Evolutionary conservation across 2,113 vertebrate species (phyloP).

Genomic region (Gasterosteus aculeatus): DNA sequence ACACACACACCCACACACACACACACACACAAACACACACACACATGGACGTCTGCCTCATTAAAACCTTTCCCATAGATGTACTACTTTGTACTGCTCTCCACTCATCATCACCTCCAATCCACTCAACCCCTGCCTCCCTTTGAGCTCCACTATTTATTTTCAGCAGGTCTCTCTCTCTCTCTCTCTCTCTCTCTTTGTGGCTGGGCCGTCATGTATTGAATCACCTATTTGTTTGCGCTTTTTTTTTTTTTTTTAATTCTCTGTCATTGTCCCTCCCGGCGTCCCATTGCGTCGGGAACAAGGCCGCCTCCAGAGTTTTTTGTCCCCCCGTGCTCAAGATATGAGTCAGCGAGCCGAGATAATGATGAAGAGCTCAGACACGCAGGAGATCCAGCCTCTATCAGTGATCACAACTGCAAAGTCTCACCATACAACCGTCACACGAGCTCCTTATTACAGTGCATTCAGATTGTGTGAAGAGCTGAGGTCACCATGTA

Average conservation of each 20-base stretch:
- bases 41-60: conserved; percentile 86
- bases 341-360: conserved; percentile 84
- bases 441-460: conserved; percentile 34
- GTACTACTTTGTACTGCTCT: conserved; percentile 91
- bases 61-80: conserved; percentile 97
- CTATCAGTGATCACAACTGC: conserved; percentile 38
- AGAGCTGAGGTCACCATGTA: conserved; percentile 27
- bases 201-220: conserved; percentile 91
- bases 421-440: conserved; percentile 23
- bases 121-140: conserved; percentile 55
- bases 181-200: conserved; percentile 74
- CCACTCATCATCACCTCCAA: conserved; percentile 92
- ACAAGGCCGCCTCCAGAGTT: conserved; percentile 84
- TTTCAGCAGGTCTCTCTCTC: conserved; percentile 87
- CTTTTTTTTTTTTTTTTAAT: conserved; percentile 82
- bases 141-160: conserved; percentile 85
- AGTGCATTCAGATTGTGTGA: conserved; percentile 23
- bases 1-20: conserved; percentile 58
- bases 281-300: conserved; percentile 85
- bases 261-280: conserved; percentile 86
- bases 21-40: conserved; percentile 55
- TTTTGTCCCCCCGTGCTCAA: conserved; percentile 73
- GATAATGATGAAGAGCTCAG: conserved; percentile 73
- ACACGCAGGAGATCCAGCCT: conserved; percentile 52
- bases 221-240: conserved; percentile 97